Conservation (phyloP, 53 echinoderm and acorn worm genomes). For the Zoroaster sp. region DNA sequence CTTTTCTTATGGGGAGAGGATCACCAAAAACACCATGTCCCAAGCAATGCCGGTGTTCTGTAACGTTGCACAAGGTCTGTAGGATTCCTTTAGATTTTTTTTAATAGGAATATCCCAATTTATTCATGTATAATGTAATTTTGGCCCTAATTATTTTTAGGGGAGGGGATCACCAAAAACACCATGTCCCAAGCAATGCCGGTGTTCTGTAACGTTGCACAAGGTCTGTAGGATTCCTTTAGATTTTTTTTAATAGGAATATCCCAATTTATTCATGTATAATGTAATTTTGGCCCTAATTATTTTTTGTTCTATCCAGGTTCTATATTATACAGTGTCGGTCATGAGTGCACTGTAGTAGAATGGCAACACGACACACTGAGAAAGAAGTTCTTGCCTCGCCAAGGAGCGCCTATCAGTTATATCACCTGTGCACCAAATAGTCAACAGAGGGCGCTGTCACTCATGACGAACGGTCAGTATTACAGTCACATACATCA, state of each 20-base stretch:
- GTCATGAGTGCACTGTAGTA: slow-evolving; percentile 92
- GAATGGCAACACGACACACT: slow-evolving; percentile 83
- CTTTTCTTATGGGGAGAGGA: too few relatives aligned
- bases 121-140: neutral
- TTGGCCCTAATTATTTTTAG: neutral
- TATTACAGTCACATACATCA: neutral
- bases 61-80: too few relatives aligned
- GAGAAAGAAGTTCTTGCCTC: slow-evolving; percentile 80
- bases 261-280: neutral
- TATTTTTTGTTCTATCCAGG: slow-evolving; percentile 52
- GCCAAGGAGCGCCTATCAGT: slow-evolving; percentile 80
- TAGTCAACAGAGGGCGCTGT: slow-evolving; percentile 71
- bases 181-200: too few relatives aligned
- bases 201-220: too few relatives aligned
- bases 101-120: neutral
- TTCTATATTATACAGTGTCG: slow-evolving; percentile 80
- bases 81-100: too few relatives aligned
- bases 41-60: too few relatives aligned
- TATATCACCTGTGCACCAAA: slow-evolving; percentile 71
- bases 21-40: too few relatives aligned
- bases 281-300: neutral
- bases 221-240: too few relatives aligned
- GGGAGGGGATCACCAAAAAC: too few relatives aligned
- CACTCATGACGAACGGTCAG: slow-evolving; percentile 86
- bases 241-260: too few relatives aligned